These are phyloP conservation scores for Balanococcus diminutus DNA, from an alignment of 2,888 invertebrate genomes.

Conservation along the genomic window DNA sequence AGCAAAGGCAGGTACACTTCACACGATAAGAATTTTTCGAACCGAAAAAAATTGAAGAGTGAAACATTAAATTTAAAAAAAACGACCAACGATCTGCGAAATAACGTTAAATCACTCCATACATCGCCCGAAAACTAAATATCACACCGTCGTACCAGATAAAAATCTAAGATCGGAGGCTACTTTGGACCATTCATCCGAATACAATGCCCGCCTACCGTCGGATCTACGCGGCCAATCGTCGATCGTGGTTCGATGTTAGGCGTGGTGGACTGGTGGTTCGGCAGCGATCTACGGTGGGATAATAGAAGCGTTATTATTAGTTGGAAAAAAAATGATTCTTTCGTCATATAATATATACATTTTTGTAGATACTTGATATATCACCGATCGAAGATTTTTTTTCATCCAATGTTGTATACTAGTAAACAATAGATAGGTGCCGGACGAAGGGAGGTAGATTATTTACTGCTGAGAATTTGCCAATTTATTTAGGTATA, in stretches of 20 bases:
- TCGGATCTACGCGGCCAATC: neutral
- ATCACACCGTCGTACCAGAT: neutral
- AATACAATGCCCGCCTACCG: neutral
- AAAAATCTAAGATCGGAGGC: neutral
- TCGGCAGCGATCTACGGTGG: neutral
- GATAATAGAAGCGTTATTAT: neutral
- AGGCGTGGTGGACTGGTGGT: conserved; percentile 6
- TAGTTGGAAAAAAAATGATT: neutral
- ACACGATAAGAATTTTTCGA: neutral
- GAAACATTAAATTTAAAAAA: neutral
- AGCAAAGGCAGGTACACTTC: neutral
- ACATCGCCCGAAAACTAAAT: neutral
- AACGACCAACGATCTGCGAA: neutral
- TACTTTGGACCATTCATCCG: conserved; percentile 40
- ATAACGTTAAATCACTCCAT: neutral
- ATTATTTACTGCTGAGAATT: neutral
- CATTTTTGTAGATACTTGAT: neutral
- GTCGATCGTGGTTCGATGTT: neutral
- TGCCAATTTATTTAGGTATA: neutral
- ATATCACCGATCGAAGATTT: neutral
- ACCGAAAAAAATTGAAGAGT: neutral
- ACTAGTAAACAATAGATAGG: neutral
- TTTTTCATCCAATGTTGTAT: neutral
- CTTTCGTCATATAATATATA: conserved; percentile 3
- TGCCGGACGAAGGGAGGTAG: neutral